A percentile compares a stretch with the other conserved stretches of the same genome.
Conservation (phyloP, 2,797 vertebrate genomes). For the Sebastes trivittatus region DNA sequence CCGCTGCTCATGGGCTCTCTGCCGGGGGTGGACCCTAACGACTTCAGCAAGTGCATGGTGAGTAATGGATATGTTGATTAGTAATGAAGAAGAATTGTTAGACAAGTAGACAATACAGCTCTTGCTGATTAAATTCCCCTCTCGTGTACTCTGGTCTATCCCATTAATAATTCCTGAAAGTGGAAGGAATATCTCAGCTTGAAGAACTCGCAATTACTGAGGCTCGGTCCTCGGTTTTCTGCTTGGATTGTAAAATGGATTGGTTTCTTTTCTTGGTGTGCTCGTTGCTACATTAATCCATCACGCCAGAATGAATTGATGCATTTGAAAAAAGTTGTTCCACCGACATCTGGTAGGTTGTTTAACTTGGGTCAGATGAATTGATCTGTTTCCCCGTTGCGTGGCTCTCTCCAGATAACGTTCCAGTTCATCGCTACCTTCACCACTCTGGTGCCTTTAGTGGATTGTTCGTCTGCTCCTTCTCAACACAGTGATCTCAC, state of each 20-base stretch:
- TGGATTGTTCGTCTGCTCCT: constrained; percentile 93
- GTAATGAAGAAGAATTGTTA: constrained; percentile 59
- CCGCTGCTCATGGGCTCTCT: constrained; percentile 95
- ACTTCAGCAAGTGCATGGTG: constrained; percentile 99
- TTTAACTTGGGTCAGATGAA: constrained; percentile 41
- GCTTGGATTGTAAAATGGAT: constrained; percentile 60
- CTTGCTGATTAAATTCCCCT: constrained; percentile 58
- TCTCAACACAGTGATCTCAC: constrained; percentile 90
- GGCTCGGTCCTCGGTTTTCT: constrained; percentile 44
- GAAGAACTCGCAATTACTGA: constrained; percentile 62
- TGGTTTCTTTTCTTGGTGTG: constrained; percentile 30
- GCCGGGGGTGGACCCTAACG: constrained; percentile 97
- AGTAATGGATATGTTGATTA: constrained; percentile 68
- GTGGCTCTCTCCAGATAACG: constrained; percentile 87
- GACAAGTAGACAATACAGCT: constrained; percentile 53
- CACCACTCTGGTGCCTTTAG: constrained; percentile 98
- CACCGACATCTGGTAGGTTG: constrained; percentile 34
- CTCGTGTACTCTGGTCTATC: constrained; percentile 22
- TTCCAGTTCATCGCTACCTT: constrained; percentile 99
- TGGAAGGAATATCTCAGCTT: constrained; percentile 65
- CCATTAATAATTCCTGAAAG: constrained; percentile 67
- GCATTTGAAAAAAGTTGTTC: constrained; percentile 31
- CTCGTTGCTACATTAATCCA: constrained; percentile 59
- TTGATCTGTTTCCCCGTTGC: constrained; percentile 31
- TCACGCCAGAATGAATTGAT: constrained; percentile 40